Conservation (phyloP, 2,888 invertebrate species). For the Orchesellides sinensis region DNA sequence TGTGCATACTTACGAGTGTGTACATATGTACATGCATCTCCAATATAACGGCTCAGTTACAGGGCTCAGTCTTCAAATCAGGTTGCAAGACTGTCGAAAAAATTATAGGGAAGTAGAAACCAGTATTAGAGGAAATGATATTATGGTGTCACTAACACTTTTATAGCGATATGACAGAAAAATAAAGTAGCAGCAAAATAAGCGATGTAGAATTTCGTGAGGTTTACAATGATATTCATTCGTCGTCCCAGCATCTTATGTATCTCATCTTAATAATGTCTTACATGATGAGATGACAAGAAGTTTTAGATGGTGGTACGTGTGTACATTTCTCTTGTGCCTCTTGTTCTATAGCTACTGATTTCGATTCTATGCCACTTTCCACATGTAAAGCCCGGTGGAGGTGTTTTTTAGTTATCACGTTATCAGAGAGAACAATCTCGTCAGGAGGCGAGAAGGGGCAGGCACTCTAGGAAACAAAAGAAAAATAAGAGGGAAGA, state of each 20-base stretch:
- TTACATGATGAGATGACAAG: constrained; percentile 19
- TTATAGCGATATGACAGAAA: neutral
- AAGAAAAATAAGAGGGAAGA: constrained; percentile 36
- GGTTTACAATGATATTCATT: neutral
- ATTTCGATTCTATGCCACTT: constrained; percentile 26
- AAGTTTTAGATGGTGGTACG: no score
- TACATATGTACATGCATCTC: constrained; percentile 1
- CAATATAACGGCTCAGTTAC: constrained; percentile 13
- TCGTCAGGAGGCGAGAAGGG: constrained; percentile 17
- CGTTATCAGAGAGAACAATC: constrained; percentile 24
- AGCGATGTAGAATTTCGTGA: no score
- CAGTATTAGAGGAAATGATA: neutral
- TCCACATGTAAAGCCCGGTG: constrained; percentile 48
- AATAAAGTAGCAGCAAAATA: no score
- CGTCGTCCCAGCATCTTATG: neutral
- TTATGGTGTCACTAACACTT: constrained; percentile 1
- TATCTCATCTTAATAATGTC: constrained; percentile 18
- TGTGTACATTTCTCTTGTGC: no score
- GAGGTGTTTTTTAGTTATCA: constrained; percentile 14
- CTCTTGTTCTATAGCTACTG: neutral
- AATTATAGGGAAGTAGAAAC: neutral
- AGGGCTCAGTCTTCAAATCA: neutral
- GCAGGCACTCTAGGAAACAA: constrained; percentile 1
- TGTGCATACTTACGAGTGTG: neutral
- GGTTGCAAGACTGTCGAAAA: neutral